These are phyloP conservation scores for Sparus aurata DNA, from an alignment of 2,797 vertebrate species.

Conservation along the genomic window DNA sequence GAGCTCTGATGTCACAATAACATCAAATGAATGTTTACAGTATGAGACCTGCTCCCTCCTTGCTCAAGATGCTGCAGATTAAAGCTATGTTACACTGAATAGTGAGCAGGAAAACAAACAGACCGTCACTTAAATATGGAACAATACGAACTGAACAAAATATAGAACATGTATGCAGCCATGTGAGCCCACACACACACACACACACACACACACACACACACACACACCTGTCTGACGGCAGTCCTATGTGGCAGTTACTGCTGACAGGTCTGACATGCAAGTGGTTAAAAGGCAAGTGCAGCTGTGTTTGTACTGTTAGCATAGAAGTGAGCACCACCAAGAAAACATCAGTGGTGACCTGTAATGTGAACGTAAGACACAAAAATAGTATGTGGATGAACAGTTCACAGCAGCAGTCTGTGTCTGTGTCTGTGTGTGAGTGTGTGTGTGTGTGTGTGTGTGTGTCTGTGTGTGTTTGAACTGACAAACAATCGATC, in stretches of 20 bases:
- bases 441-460: constrained; percentile 8
- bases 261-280: constrained; percentile 37
- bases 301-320: constrained; percentile 30
- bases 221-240: background rate
- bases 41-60: constrained; percentile 6
- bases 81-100: background rate
- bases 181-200: background rate
- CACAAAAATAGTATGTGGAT: constrained; percentile 25
- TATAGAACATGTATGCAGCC: background rate
- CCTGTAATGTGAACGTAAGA: constrained; percentile 27
- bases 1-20: background rate
- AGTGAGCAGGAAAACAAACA: constrained; percentile 12
- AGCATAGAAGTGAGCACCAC: constrained; percentile 24
- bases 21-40: background rate
- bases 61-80: background rate
- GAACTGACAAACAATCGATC: constrained; percentile 52
- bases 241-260: constrained; percentile 41
- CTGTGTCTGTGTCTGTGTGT: constrained; percentile 9
- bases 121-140: constrained; percentile 2
- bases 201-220: constrained; percentile 7
- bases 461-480: constrained; percentile 6
- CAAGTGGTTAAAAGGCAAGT: constrained; percentile 35
- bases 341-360: constrained; percentile 25
- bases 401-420: constrained; percentile 40
- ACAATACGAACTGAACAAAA: background rate